These are phyloP conservation scores for Gymnocephalus cernua DNA, from an alignment of 2,113 vertebrate species.

Conservation along the genomic window DNA sequence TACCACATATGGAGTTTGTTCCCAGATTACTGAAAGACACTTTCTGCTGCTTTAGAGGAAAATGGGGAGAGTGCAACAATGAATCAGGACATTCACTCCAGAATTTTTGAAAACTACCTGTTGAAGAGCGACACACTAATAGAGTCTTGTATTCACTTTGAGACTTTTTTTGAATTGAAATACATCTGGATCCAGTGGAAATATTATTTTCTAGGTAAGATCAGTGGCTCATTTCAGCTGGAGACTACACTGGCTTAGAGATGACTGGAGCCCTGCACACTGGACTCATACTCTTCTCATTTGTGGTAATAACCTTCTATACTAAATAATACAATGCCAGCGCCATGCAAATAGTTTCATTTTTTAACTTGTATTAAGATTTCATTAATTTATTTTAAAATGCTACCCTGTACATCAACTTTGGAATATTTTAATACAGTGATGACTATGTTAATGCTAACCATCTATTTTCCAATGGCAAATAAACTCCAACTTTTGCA, in stretches of 20 bases:
- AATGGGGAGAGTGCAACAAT: neutral
- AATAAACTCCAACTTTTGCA: neutral
- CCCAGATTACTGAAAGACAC: neutral
- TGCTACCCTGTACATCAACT: neutral
- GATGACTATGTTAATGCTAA: neutral
- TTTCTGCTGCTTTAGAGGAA: conserved; percentile 13
- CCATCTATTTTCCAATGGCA: neutral
- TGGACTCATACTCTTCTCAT: conserved; percentile 62
- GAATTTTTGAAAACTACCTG: conserved; percentile 8
- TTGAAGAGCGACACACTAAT: conserved; percentile 1
- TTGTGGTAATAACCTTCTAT: conserved; percentile 68
- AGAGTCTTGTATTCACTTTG: neutral
- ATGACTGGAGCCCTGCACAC: conserved; percentile 64
- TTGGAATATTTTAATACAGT: neutral
- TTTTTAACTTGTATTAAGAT: neutral
- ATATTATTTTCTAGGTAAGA: conserved; percentile 5
- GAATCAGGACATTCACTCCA: neutral
- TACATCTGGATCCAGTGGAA: conserved; percentile 4
- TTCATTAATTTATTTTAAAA: neutral
- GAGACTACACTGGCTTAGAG: conserved; percentile 41
- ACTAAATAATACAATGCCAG: neutral
- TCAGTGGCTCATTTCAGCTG: conserved; percentile 38
- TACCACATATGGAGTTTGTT: conserved; percentile 18
- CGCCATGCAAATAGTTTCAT: neutral
- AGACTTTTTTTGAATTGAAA: neutral